These are phyloP conservation scores for Oceanodroma tethys DNA, from an alignment of 2,113 vertebrate species.

Conservation along the genomic window DNA sequence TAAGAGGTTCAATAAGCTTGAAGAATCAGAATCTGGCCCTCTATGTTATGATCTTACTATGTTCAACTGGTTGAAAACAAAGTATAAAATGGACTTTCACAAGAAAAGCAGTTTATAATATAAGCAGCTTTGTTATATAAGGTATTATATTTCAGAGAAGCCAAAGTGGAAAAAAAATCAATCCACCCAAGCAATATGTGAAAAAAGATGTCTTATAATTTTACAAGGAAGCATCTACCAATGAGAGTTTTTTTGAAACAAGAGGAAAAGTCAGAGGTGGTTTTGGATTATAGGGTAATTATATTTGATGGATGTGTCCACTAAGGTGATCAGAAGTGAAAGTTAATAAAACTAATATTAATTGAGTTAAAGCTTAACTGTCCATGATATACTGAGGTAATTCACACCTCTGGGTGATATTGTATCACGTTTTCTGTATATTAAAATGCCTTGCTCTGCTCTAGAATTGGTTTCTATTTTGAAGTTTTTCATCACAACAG, in stretches of 20 bases:
- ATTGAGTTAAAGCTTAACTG: background rate
- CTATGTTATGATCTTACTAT: background rate
- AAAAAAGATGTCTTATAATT: background rate
- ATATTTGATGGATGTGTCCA: background rate
- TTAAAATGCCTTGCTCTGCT: background rate
- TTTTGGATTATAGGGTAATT: background rate
- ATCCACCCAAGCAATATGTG: background rate
- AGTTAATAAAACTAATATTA: background rate
- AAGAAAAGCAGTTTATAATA: background rate
- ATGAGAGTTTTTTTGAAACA: background rate
- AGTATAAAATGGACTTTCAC: background rate
- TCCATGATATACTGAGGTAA: background rate
- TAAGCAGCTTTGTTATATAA: background rate
- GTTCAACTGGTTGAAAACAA: background rate
- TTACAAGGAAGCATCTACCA: background rate
- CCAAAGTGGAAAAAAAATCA: background rate
- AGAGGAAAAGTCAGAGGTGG: background rate
- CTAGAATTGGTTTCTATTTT: background rate
- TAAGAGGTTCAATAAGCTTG: background rate
- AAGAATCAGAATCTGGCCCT: background rate
- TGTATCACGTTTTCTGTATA: background rate
- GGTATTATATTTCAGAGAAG: background rate
- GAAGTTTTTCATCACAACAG: background rate
- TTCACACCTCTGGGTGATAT: background rate
- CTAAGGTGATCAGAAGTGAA: background rate